Conservation (phyloP, 2,888 invertebrate genomes). For the Idaea straminata region DNA sequence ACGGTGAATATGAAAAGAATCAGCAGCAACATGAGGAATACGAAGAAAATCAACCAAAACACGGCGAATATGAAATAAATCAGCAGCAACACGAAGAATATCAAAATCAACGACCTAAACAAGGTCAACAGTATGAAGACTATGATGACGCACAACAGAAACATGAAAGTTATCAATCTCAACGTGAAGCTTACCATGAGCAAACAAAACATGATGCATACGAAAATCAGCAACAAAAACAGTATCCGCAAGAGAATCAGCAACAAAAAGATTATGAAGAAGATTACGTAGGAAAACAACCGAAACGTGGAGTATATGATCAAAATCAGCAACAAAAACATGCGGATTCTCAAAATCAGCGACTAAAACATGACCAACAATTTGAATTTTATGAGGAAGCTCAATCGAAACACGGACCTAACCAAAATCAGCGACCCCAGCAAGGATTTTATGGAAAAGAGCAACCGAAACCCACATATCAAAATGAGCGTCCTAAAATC, state of each 20-base stretch:
- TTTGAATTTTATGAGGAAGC: not conserved
- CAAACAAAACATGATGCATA: not conserved
- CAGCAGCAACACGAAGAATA: not conserved
- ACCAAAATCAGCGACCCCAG: not conserved
- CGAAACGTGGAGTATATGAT: slow-evolving; percentile 2
- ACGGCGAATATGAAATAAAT: not conserved
- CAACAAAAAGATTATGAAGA: slow-evolving; percentile 13
- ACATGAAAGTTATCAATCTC: not conserved
- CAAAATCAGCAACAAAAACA: not conserved
- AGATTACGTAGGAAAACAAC: slow-evolving; percentile 4
- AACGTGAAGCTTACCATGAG: not conserved
- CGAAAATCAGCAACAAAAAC: not conserved
- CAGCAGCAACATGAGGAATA: not conserved
- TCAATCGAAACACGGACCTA: not conserved
- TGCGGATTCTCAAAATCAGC: not conserved
- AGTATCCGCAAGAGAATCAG: not conserved
- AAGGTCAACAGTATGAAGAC: too few species aligned
- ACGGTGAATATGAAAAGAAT: not conserved
- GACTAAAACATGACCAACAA: not conserved
- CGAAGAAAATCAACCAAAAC: not conserved
- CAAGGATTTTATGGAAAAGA: not conserved
- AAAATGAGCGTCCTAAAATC: not conserved
- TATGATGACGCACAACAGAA: not conserved
- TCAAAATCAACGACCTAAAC: too few species aligned
- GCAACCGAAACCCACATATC: not conserved